A percentile compares a stretch with the other conserved stretches of the same genome.
Evolutionary conservation across 2,113 vertebrate genomes (phyloP).

Genomic region (Solea senegalensis): DNA sequence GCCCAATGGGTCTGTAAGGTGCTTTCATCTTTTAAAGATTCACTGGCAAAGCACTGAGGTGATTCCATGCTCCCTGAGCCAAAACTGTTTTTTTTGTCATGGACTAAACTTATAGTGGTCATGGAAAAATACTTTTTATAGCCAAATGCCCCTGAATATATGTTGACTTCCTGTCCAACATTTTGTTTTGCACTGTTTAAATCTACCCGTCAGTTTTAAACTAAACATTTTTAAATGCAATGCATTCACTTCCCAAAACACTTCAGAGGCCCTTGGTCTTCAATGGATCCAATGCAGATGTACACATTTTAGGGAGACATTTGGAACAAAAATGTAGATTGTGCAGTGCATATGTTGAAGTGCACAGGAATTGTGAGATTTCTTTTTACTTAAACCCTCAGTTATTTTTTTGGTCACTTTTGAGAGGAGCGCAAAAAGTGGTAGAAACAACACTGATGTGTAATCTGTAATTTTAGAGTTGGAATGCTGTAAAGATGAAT

Average conservation of each 20-base stretch:
- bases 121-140: neutral
- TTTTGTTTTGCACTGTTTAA: too few relatives aligned
- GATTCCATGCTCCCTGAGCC: conserved; percentile 39
- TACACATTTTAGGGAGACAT: neutral
- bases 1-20: conserved; percentile 47
- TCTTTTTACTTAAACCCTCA: neutral
- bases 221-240: too few relatives aligned
- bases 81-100: conserved; percentile 25
- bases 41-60: conserved; percentile 17
- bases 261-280: neutral
- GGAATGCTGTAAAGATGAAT: neutral
- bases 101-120: conserved; percentile 18
- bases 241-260: too few relatives aligned
- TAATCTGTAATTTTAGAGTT: too few relatives aligned
- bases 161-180: neutral
- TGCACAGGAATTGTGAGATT: neutral
- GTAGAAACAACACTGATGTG: neutral
- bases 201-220: too few relatives aligned
- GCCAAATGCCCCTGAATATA: neutral
- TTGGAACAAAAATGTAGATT: neutral
- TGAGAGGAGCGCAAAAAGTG: neutral
- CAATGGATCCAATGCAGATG: neutral
- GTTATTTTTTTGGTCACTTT: neutral
- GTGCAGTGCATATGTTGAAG: neutral
- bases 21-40: conserved; percentile 53